Conservation (phyloP, 1,140 invertebrate species). For the Carcinoscorpius rotundicauda region DNA sequence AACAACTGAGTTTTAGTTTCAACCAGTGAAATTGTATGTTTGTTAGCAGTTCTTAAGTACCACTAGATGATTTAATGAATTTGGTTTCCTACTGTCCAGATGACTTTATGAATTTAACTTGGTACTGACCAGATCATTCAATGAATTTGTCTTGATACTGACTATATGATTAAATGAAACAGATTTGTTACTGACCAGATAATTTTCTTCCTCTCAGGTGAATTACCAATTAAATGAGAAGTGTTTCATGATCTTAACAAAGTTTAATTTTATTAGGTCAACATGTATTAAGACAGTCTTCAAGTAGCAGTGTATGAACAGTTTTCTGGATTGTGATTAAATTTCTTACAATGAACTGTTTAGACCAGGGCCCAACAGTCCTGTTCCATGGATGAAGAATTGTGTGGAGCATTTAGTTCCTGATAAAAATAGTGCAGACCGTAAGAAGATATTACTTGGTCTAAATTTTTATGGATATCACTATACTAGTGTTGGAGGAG, state of each 20-base stretch:
- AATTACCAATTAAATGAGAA: no score
- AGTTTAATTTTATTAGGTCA: no score
- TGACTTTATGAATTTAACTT: no score
- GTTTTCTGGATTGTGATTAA: neutral
- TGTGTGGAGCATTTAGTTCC: conserved; percentile 61
- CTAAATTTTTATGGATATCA: conserved; percentile 90
- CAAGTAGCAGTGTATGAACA: no score
- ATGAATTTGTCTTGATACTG: neutral
- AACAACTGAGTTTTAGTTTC: no score
- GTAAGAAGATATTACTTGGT: conserved; percentile 70
- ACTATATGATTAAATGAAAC: conserved; percentile 1
- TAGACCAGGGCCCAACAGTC: conserved; percentile 63
- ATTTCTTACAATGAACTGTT: conserved; percentile 10
- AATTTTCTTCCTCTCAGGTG: no score
- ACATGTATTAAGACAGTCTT: no score
- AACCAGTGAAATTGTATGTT: no score
- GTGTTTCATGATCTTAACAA: no score
- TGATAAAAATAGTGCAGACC: conserved; percentile 37
- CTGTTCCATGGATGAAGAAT: conserved; percentile 62
- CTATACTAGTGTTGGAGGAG: conserved; percentile 59
- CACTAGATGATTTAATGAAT: no score
- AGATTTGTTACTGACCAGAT: neutral
- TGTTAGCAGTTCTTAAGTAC: no score
- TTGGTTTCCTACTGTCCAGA: no score
- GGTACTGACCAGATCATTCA: neutral